A percentile compares a stretch with the other conserved stretches of the same genome.
These are phyloP conservation scores for Vicugna pacos DNA, from an alignment of 2,113 vertebrate species.

Conservation along the genomic window DNA sequence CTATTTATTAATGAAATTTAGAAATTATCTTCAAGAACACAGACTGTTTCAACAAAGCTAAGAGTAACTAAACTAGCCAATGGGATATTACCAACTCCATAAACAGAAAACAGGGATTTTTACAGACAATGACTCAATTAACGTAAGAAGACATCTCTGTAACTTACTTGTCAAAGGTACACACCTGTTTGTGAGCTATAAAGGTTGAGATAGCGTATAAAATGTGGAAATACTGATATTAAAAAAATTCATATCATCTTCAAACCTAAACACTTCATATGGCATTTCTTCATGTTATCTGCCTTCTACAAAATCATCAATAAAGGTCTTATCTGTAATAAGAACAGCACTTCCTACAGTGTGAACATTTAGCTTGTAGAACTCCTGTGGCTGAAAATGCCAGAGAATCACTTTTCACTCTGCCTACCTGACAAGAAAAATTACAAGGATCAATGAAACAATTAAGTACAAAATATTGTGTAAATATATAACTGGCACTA, in stretches of 20 bases:
- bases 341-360: not conserved
- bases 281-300: conserved; percentile 44
- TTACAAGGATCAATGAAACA: conserved; percentile 36
- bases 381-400: conserved; percentile 34
- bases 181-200: not conserved
- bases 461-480: conserved; percentile 37
- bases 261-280: conserved; percentile 28
- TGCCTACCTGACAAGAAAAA: conserved; percentile 21
- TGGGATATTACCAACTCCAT: conserved; percentile 12
- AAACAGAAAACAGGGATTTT: conserved; percentile 7
- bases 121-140: conserved; percentile 35
- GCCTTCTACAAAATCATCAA: conserved; percentile 26
- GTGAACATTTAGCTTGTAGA: conserved; percentile 19
- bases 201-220: conserved; percentile 3
- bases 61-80: conserved; percentile 10
- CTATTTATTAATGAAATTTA: conserved; percentile 35
- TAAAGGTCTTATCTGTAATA: conserved; percentile 51
- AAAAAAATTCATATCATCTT: conserved; percentile 19
- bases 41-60: conserved; percentile 38
- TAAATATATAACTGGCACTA: not conserved
- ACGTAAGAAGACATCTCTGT: conserved; percentile 11
- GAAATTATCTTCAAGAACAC: conserved; percentile 51
- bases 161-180: conserved; percentile 30
- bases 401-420: conserved; percentile 36
- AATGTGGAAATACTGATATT: conserved; percentile 46